These are phyloP conservation scores for Cyclina sinensis DNA, from an alignment of 1,140 invertebrate species.

Conservation along the genomic window DNA sequence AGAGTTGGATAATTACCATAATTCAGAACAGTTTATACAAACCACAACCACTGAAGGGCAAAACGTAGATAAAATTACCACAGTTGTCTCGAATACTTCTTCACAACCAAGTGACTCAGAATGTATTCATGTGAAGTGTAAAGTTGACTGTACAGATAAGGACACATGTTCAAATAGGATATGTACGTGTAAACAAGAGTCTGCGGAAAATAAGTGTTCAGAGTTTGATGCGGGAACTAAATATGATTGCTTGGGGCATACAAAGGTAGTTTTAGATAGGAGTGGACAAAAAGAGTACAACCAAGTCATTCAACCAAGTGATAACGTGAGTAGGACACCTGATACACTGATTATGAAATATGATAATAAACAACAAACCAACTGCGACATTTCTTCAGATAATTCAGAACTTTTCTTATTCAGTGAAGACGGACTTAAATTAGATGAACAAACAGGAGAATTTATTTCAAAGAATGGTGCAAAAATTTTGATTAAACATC, in stretches of 20 bases:
- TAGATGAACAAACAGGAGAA: slow-evolving; percentile 47
- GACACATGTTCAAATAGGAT: slow-evolving; percentile 22
- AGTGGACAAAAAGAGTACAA: neutral
- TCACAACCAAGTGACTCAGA: slow-evolving; percentile 36
- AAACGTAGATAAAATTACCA: slow-evolving; percentile 33
- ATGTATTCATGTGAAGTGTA: slow-evolving; percentile 1
- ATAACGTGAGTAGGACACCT: neutral
- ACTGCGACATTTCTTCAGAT: neutral
- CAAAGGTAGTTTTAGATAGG: neutral
- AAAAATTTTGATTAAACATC: neutral
- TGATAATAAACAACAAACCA: neutral
- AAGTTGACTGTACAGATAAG: slow-evolving; percentile 6
- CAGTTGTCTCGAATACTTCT: slow-evolving; percentile 7
- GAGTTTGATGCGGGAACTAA: slow-evolving; percentile 12
- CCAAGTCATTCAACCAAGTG: neutral
- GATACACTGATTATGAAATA: neutral
- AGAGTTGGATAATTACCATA: neutral
- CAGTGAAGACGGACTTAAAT: neutral
- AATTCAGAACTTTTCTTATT: neutral
- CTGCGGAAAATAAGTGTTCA: slow-evolving; percentile 16
- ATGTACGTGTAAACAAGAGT: slow-evolving; percentile 26
- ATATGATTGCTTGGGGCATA: neutral
- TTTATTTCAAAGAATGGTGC: slow-evolving; percentile 24
- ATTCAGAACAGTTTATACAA: neutral
- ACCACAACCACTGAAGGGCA: slow-evolving; percentile 22